phyloP scores from a whole-genome alignment of 2,888 invertebrate species.

The Sturmia bella region DNA sequence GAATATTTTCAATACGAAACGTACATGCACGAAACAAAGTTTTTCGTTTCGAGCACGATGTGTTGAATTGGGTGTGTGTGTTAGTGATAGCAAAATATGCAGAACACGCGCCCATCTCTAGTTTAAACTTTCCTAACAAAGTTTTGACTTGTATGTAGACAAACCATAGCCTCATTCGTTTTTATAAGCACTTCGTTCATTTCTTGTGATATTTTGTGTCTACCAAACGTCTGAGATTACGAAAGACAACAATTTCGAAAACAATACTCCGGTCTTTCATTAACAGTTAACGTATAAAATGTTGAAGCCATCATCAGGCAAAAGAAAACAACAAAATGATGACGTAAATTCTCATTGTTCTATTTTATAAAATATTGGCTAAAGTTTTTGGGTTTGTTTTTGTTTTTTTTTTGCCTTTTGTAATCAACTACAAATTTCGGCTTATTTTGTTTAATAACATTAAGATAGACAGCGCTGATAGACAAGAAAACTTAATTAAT shows the following conservation, averaged over 20 bases:
- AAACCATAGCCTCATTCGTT: background rate
- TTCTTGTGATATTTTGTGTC: constrained; percentile 51
- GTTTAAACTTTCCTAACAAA: too few species aligned
- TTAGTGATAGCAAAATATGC: too few species aligned
- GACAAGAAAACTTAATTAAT: constrained; percentile 77
- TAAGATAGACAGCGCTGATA: constrained; percentile 79
- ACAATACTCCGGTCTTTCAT: constrained; percentile 49
- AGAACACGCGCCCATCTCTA: too few species aligned
- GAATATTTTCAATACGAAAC: too few species aligned
- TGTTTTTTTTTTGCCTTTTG: constrained; percentile 4
- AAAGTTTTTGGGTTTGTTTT: constrained; percentile 29
- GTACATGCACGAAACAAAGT: too few species aligned
- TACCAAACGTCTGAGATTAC: constrained; percentile 46
- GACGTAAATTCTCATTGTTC: constrained; percentile 24
- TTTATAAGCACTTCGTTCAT: background rate
- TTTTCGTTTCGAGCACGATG: too few species aligned
- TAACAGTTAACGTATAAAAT: constrained; percentile 22
- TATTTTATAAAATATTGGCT: constrained; percentile 12
- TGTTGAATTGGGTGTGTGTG: too few species aligned
- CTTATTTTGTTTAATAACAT: constrained; percentile 54
- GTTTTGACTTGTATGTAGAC: too few species aligned
- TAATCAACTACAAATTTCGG: constrained; percentile 49
- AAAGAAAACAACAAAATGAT: constrained; percentile 1
- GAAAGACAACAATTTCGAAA: constrained; percentile 30
- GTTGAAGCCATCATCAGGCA: background rate